Percentiles rank a stretch among this genome's conserved stretches.
Conservation (phyloP, 2,797 vertebrate genomes). For the Crocidura indochinensis region DNA sequence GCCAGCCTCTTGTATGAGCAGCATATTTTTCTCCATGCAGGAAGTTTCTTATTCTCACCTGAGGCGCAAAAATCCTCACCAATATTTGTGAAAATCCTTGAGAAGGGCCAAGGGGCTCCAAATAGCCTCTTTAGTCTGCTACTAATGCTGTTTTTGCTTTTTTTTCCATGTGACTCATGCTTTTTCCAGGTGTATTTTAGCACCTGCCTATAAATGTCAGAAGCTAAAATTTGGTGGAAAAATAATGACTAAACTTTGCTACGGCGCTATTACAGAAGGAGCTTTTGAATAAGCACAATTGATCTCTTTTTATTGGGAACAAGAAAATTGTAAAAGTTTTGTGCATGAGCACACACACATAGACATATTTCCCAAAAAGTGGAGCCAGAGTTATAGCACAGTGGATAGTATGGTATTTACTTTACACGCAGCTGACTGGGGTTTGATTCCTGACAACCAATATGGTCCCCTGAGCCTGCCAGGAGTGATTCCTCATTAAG, state of each 20-base stretch:
- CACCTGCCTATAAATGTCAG: constrained; percentile 8
- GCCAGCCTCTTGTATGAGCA: constrained; percentile 66
- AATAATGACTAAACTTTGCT: not conserved
- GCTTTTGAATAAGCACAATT: too few species aligned
- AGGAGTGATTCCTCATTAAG: too few species aligned
- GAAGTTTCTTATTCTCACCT: constrained; percentile 54
- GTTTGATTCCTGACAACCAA: too few species aligned
- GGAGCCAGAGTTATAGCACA: too few species aligned
- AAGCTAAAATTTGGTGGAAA: constrained; percentile 37
- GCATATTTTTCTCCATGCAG: not conserved
- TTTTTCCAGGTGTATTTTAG: constrained; percentile 65
- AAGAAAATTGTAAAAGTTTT: too few species aligned
- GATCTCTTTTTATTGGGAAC: too few species aligned
- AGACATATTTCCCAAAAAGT: too few species aligned
- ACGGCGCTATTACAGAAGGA: not conserved
- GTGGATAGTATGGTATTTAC: too few species aligned
- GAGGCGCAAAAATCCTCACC: constrained; percentile 40
- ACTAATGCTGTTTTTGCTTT: not conserved
- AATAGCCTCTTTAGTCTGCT: constrained; percentile 5
- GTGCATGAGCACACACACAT: too few species aligned
- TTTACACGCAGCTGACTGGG: too few species aligned
- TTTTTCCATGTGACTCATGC: not conserved
- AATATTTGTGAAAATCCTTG: constrained; percentile 22
- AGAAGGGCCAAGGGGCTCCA: constrained; percentile 5
- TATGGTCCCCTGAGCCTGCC: too few species aligned